Percentiles rank a stretch among this genome's conserved stretches.
Conservation (phyloP, 2,797 vertebrate species). For the Dromococcyx pavoninus region DNA sequence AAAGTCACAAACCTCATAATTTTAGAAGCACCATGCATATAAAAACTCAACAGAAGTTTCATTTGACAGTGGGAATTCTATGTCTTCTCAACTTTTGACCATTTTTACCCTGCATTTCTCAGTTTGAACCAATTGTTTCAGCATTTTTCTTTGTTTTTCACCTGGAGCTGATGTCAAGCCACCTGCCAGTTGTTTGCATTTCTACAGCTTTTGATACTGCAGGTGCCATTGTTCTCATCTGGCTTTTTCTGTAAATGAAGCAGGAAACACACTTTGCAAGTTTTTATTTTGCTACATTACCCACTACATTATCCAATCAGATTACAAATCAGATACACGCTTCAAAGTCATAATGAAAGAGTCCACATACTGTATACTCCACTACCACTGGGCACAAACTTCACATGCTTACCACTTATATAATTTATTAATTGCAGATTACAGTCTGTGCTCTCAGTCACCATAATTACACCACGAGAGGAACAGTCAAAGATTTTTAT, state of each 20-base stretch:
- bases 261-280: background rate
- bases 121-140: background rate
- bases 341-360: background rate
- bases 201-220: background rate
- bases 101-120: background rate
- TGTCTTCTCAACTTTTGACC: background rate
- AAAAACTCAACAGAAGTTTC: background rate
- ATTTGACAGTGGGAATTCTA: background rate
- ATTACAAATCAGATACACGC: background rate
- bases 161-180: background rate
- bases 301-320: background rate
- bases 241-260: background rate
- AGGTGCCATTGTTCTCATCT: background rate
- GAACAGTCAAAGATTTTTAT: background rate
- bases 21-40: background rate
- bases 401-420: background rate
- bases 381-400: background rate
- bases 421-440: background rate
- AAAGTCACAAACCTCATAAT: background rate
- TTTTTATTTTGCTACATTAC: background rate
- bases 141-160: background rate
- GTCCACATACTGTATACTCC: background rate
- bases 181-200: background rate
- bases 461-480: background rate
- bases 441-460: background rate